A percentile compares a stretch with the other conserved stretches of the same genome.
phyloP scores from a whole-genome alignment of 2,113 vertebrate genomes.

The Pseudolaguvia tuberculata region DNA sequence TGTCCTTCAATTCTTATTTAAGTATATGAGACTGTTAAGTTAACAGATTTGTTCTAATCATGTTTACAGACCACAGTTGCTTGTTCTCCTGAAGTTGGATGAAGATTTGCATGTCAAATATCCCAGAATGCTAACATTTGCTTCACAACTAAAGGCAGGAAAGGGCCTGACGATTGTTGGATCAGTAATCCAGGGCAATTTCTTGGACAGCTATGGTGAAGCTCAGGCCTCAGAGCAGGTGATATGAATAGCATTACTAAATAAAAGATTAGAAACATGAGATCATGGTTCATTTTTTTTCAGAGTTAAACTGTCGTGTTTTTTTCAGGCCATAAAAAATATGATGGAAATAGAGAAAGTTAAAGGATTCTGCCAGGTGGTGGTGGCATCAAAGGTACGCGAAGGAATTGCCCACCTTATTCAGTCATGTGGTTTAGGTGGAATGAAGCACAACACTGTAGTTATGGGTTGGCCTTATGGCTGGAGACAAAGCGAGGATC shows the following conservation, averaged over 20 bases:
- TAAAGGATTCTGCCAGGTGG: conserved; percentile 96
- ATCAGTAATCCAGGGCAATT: conserved; percentile 91
- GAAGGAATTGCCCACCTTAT: conserved; percentile 93
- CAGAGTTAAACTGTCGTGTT: not conserved
- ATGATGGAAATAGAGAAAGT: conserved; percentile 98
- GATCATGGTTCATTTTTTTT: too few relatives aligned
- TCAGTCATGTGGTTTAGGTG: conserved; percentile 93
- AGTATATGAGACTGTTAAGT: not conserved
- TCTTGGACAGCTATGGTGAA: conserved; percentile 92
- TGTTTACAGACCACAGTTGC: conserved; percentile 80
- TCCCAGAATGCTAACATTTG: conserved; percentile 91
- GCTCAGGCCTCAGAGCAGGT: conserved; percentile 96
- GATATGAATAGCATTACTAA: not conserved
- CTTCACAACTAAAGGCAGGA: conserved; percentile 95
- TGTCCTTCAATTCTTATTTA: not conserved
- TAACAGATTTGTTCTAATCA: not conserved
- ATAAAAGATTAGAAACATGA: too few relatives aligned
- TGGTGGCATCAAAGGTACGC: conserved; percentile 86
- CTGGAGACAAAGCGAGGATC: conserved; percentile 97
- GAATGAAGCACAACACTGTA: conserved; percentile 97
- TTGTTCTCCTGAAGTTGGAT: conserved; percentile 92
- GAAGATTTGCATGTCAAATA: conserved; percentile 97
- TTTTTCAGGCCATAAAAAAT: conserved; percentile 87
- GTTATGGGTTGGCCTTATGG: conserved; percentile 97
- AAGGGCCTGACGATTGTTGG: conserved; percentile 97